These are phyloP conservation scores for Rhinogobius similis DNA, from an alignment of 2,113 vertebrate genomes.

Conservation along the genomic window DNA sequence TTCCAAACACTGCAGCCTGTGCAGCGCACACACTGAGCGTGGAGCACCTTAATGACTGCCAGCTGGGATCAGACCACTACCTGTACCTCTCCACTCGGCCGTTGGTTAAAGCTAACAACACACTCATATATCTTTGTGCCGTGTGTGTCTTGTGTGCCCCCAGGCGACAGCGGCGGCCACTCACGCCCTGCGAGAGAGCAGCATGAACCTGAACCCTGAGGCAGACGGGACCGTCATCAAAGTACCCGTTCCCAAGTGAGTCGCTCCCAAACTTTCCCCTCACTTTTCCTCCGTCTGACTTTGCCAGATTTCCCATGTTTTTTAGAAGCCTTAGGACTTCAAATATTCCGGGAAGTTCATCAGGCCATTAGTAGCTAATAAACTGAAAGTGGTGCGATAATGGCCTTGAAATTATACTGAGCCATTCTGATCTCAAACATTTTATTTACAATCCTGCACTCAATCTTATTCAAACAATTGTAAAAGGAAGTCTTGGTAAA, in stretches of 20 bases:
- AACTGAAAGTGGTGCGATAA: neutral
- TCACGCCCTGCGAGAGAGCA: slow-evolving; percentile 90
- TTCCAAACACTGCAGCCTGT: slow-evolving; percentile 57
- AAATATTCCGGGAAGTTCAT: slow-evolving; percentile 5
- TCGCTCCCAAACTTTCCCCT: slow-evolving; percentile 33
- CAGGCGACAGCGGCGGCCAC: slow-evolving; percentile 89
- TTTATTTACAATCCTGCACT: neutral
- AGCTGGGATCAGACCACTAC: slow-evolving; percentile 71
- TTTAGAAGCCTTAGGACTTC: slow-evolving; percentile 1
- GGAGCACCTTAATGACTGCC: slow-evolving; percentile 69
- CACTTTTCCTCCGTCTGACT: neutral
- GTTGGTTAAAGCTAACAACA: slow-evolving; percentile 47
- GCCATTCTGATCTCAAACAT: neutral
- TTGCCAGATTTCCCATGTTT: slow-evolving; percentile 1
- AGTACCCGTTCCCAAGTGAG: slow-evolving; percentile 95
- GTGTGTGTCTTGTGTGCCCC: slow-evolving; percentile 72
- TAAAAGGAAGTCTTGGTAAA: neutral
- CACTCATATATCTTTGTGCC: slow-evolving; percentile 72
- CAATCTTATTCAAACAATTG: neutral
- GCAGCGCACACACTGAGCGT: slow-evolving; percentile 11
- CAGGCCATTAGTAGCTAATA: slow-evolving; percentile 3
- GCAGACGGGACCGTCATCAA: slow-evolving; percentile 90
- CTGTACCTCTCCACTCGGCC: slow-evolving; percentile 68
- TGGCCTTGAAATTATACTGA: neutral
- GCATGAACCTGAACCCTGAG: slow-evolving; percentile 98